Percentiles rank a stretch among this genome's conserved stretches.
Conservation (phyloP, 1,140 invertebrate species). For the Dryas iulia region DNA sequence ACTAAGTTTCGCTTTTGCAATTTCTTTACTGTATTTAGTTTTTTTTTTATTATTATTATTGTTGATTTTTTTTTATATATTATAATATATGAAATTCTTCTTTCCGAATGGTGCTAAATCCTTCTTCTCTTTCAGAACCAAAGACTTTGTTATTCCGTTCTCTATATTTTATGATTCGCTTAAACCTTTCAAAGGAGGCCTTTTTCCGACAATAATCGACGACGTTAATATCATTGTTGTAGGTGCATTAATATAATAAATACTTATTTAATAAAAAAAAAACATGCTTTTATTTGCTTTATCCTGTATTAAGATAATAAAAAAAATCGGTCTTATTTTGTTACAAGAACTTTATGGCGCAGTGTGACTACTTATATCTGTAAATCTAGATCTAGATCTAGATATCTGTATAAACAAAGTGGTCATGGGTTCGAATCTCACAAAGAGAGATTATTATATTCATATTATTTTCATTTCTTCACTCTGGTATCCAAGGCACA, state of each 20-base stretch:
- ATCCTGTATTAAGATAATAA: background rate
- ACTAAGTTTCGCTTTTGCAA: conserved; percentile 43
- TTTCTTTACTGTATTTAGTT: conserved; percentile 33
- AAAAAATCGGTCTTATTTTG: no score
- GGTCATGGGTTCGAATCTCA: no score
- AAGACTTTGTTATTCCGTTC: conserved; percentile 59
- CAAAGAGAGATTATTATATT: no score
- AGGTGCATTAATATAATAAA: conserved; percentile 78
- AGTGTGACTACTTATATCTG: no score
- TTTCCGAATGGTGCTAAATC: conserved; percentile 71
- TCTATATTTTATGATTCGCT: conserved; percentile 51
- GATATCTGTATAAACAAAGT: no score
- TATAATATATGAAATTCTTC: conserved; percentile 32
- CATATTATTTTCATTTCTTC: no score
- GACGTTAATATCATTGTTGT: conserved; percentile 58
- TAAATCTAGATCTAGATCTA: no score
- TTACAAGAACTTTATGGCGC: no score
- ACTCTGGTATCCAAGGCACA: no score
- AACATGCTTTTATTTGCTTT: conserved; percentile 36
- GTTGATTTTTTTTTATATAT: conserved; percentile 22
- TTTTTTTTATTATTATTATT: conserved; percentile 27
- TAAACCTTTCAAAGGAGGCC: conserved; percentile 49
- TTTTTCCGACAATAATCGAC: conserved; percentile 58
- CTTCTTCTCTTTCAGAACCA: conserved; percentile 65
- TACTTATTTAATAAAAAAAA: conserved; percentile 71